phyloP scores from a whole-genome alignment of 2,888 invertebrate genomes.

The Netelia melanura region DNA sequence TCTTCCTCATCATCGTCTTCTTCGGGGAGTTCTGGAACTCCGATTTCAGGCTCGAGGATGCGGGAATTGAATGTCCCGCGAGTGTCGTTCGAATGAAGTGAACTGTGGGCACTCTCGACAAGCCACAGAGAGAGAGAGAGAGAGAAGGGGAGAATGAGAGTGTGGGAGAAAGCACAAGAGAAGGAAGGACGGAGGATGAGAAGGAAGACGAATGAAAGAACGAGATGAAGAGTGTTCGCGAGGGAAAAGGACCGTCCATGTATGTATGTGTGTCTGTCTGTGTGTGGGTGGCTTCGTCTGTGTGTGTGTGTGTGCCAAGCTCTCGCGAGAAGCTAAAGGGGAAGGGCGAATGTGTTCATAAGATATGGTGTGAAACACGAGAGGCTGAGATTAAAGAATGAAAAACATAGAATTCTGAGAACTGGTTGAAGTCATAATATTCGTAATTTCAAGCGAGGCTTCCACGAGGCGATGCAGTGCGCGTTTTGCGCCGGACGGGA shows the following conservation, averaged over 20 bases:
- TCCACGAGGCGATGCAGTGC: conserved; percentile 43
- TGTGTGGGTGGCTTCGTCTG: background rate
- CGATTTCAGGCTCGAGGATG: conserved; percentile 61
- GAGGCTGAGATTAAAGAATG: conserved; percentile 84
- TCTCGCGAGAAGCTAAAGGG: conserved; percentile 49
- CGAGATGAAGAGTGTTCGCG: conserved; percentile 18
- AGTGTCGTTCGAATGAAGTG: conserved; percentile 62
- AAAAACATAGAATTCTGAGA: conserved; percentile 84
- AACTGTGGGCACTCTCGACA: conserved; percentile 48
- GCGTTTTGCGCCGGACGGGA: conserved; percentile 8
- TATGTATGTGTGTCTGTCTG: background rate
- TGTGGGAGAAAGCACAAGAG: conserved; percentile 13
- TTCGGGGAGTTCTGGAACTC: conserved; percentile 46
- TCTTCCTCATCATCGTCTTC: conserved; percentile 39
- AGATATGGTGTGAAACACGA: conserved; percentile 84
- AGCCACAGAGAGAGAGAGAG: conserved; percentile 21
- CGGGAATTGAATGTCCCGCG: conserved; percentile 66
- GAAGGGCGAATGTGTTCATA: conserved; percentile 72
- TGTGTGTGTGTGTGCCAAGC: conserved; percentile 13
- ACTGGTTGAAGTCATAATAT: conserved; percentile 83
- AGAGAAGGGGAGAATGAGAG: conserved; percentile 5
- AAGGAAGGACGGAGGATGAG: conserved; percentile 35
- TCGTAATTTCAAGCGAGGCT: conserved; percentile 82
- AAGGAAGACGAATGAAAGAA: conserved; percentile 49
- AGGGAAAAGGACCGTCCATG: conserved; percentile 5